A percentile compares a stretch with the other conserved stretches of the same genome.
Conservation (phyloP, 2,113 vertebrate species). For the Myrmecophaga tridactyla region DNA sequence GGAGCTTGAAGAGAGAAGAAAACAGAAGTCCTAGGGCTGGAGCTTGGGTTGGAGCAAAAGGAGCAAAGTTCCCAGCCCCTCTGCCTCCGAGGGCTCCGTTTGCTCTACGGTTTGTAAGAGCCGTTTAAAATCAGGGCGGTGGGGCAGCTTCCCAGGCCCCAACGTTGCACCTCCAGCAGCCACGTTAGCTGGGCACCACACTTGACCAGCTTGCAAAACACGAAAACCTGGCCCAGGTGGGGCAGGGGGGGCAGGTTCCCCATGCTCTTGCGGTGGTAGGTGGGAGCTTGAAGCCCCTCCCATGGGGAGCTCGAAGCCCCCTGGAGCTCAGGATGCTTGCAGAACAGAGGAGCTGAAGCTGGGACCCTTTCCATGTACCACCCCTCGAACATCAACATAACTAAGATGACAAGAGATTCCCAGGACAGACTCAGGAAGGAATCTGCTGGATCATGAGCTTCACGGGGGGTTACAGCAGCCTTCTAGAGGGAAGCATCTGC, state of each 20-base stretch:
- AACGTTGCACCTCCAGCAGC: too few relatives aligned
- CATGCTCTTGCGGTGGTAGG: too few relatives aligned
- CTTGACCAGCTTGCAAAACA: not conserved
- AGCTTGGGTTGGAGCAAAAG: not conserved
- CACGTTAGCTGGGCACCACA: fast-evolving
- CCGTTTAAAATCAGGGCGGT: too few relatives aligned
- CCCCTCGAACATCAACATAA: too few relatives aligned
- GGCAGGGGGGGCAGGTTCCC: not conserved
- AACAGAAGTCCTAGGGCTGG: too few relatives aligned
- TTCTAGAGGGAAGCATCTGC: not conserved
- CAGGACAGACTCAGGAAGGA: not conserved
- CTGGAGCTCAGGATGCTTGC: not conserved
- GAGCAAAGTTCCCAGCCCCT: not conserved
- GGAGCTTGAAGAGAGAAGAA: too few relatives aligned
- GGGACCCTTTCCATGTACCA: fast-evolving
- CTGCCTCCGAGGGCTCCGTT: fast-evolving
- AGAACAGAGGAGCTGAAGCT: too few relatives aligned
- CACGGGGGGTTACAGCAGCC: too few relatives aligned
- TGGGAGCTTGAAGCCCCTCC: too few relatives aligned
- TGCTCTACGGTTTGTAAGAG: too few relatives aligned
- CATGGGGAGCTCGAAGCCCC: not conserved
- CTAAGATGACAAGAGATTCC: too few relatives aligned
- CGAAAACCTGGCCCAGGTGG: not conserved
- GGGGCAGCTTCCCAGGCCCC: too few relatives aligned
- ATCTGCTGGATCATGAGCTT: not conserved